Evolutionary conservation across 2,113 vertebrate genomes (phyloP).

Genomic region (Pogonocichla stellata): DNA sequence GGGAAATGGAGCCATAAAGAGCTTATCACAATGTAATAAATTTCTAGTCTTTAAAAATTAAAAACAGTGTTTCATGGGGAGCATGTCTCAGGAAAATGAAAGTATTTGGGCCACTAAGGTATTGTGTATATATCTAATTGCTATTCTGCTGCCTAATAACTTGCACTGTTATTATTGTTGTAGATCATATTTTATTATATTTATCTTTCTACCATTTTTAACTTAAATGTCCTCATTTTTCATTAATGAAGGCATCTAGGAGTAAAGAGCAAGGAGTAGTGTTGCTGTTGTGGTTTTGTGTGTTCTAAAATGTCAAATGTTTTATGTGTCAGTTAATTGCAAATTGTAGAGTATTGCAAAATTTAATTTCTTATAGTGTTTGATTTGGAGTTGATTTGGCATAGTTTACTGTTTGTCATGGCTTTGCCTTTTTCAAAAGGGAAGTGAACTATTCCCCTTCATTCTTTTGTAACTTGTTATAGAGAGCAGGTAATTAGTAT

Average conservation of each 20-base stretch:
- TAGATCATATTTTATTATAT: constrained; percentile 33
- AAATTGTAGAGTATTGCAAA: neutral
- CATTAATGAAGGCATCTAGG: neutral
- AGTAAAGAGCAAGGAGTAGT: neutral
- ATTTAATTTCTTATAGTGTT: neutral
- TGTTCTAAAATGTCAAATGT: neutral
- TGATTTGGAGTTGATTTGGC: neutral
- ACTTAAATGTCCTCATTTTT: neutral
- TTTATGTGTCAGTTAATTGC: neutral
- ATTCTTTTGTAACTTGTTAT: neutral
- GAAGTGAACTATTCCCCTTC: neutral
- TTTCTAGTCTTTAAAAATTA: constrained; percentile 53
- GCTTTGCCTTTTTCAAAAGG: neutral
- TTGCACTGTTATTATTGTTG: constrained; percentile 1
- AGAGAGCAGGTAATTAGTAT: neutral
- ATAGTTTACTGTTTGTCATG: neutral
- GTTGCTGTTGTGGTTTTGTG: neutral
- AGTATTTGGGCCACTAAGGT: neutral
- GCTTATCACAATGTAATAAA: neutral
- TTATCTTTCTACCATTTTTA: neutral
- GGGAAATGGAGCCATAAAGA: neutral
- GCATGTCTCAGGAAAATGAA: constrained; percentile 4
- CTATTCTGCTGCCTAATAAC: neutral
- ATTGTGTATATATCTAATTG: constrained; percentile 1
- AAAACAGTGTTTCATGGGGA: neutral